Evolutionary conservation across 1,140 invertebrate species (phyloP).

Genomic region (Hydropsyche tenuis): DNA sequence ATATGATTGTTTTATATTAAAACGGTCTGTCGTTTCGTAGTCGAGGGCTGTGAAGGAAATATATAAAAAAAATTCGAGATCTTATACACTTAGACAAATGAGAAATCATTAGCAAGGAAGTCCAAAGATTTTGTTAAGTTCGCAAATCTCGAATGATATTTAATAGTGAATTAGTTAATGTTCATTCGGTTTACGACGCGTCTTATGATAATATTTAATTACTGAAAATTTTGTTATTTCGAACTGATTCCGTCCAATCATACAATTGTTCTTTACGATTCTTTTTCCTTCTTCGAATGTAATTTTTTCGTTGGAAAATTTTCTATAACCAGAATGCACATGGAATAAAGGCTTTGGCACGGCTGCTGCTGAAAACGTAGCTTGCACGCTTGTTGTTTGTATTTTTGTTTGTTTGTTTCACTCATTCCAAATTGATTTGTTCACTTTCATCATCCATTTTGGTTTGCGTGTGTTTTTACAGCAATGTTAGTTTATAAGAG

Average conservation of each 20-base stretch:
- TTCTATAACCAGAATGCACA: constrained; percentile 21
- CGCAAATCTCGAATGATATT: constrained; percentile 4
- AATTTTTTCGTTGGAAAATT: background rate
- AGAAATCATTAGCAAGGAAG: constrained; percentile 2
- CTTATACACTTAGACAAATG: no score
- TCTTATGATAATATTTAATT: background rate
- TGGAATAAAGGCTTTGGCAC: constrained; percentile 23
- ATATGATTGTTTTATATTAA: no score
- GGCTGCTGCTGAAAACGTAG: constrained; percentile 4
- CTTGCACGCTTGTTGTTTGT: constrained; percentile 23
- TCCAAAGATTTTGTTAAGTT: constrained; percentile 12
- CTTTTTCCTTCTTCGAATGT: no score
- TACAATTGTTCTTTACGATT: no score
- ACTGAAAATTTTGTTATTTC: no score
- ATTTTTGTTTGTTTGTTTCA: background rate
- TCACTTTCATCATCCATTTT: constrained; percentile 15
- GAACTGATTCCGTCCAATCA: no score
- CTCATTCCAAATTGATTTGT: background rate
- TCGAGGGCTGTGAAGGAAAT: no score
- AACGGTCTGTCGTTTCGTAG: no score
- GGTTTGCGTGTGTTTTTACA: constrained; percentile 11
- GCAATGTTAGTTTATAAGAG: constrained; percentile 5
- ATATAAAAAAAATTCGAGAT: no score
- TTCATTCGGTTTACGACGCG: constrained; percentile 2
- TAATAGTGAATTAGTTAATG: background rate